These are phyloP conservation scores for Megaptera novaeangliae DNA, from an alignment of 2,113 vertebrate species.

Conservation along the genomic window DNA sequence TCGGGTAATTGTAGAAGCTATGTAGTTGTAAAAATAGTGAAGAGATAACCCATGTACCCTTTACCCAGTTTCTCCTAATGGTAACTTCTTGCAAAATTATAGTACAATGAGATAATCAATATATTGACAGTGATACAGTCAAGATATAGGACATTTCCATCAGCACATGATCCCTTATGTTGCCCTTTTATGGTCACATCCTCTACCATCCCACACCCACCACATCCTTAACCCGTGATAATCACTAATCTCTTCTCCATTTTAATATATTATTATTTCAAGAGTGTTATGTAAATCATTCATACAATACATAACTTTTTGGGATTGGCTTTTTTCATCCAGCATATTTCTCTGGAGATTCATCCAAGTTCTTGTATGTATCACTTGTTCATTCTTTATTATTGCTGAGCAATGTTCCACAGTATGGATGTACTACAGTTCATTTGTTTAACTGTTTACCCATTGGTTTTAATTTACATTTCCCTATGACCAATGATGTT, in stretches of 20 bases:
- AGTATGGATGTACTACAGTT: neutral
- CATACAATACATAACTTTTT: neutral
- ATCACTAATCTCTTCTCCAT: neutral
- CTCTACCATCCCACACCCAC: neutral
- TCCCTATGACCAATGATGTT: neutral
- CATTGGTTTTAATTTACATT: neutral
- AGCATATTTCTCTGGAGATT: neutral
- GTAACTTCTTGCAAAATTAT: neutral
- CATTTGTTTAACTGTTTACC: neutral
- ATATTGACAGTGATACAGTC: neutral
- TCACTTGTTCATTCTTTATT: neutral
- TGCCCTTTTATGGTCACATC: neutral
- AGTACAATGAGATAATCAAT: neutral
- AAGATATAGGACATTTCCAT: neutral
- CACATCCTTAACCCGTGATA: neutral
- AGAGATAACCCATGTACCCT: neutral
- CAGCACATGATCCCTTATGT: neutral
- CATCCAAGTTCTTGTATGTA: neutral
- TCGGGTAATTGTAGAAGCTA: neutral
- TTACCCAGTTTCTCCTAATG: neutral
- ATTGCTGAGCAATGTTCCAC: neutral
- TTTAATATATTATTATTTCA: neutral
- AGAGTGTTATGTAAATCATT: neutral
- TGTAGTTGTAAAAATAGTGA: neutral
- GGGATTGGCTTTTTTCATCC: neutral